phyloP scores from a whole-genome alignment of 1,140 invertebrate genomes.

The Acyrthosiphon pisum region DNA sequence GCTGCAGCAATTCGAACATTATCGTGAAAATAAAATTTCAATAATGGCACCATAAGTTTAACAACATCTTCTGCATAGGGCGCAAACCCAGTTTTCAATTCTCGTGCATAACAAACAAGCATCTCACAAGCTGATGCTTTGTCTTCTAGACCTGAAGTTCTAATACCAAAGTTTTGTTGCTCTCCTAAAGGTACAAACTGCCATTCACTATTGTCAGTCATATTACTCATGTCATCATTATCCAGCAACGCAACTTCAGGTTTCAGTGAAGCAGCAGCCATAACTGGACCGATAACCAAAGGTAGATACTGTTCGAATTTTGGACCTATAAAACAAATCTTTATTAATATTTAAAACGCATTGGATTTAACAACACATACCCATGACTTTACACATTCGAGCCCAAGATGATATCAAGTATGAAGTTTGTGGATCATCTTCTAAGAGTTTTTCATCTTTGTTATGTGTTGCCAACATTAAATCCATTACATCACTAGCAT shows the following conservation, averaged over 20 bases:
- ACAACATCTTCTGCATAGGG: conserved; percentile 94
- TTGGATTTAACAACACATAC: conserved; percentile 63
- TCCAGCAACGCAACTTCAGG: conserved; percentile 97
- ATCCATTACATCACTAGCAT: conserved; percentile 97
- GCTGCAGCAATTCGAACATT: conserved; percentile 90
- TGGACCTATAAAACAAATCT: conserved; percentile 68
- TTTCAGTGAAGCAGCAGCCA: conserved; percentile 94
- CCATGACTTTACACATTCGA: conserved; percentile 96
- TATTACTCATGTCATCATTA: conserved; percentile 86
- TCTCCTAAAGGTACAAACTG: conserved; percentile 97
- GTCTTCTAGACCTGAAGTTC: conserved; percentile 93
- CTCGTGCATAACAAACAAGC: conserved; percentile 97
- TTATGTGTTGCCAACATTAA: conserved; percentile 88
- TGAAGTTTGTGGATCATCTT: conserved; percentile 96
- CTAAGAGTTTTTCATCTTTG: conserved; percentile 78
- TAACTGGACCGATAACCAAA: conserved; percentile 95
- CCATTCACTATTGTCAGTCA: conserved; percentile 93
- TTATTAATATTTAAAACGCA: not conserved
- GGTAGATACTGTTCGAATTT: conserved; percentile 97
- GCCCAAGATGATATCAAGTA: conserved; percentile 99
- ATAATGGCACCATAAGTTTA: conserved; percentile 92
- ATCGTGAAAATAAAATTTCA: conserved; percentile 99
- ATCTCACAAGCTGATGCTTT: conserved; percentile 99
- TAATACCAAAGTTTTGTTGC: conserved; percentile 92
- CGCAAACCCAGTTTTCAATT: conserved; percentile 95